Evolutionary conservation across 2,113 vertebrate species (phyloP).

Genomic region (Porphyrio hochstetteri): DNA sequence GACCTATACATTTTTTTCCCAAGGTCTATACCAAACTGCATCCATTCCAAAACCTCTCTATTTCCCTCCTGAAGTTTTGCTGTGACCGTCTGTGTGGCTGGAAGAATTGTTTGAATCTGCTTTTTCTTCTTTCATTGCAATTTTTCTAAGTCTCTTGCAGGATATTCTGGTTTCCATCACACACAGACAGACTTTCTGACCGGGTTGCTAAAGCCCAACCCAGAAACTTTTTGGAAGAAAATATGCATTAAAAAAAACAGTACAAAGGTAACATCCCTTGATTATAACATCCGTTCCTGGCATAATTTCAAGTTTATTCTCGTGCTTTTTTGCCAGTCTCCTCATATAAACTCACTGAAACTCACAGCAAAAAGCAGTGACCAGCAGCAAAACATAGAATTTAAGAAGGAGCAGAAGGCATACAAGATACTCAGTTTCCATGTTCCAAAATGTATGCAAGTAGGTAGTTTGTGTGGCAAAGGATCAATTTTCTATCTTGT

Average conservation of each 20-base stretch:
- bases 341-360: background rate
- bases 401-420: background rate
- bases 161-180: conserved; percentile 37
- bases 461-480: background rate
- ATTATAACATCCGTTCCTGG: background rate
- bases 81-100: background rate
- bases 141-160: background rate
- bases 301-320: background rate
- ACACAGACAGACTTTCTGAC: background rate
- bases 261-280: background rate
- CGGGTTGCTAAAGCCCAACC: background rate
- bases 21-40: background rate
- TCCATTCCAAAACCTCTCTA: background rate
- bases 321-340: background rate
- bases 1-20: accelerated
- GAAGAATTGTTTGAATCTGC: background rate
- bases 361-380: background rate
- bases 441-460: background rate
- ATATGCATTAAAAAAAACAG: background rate
- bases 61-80: background rate
- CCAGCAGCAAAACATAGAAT: background rate
- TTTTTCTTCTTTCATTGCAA: background rate
- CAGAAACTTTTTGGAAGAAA: background rate
- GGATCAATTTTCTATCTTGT: background rate
- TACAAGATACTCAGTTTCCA: background rate